Conservation (phyloP, 2,113 vertebrate genomes). For the Morone chrysops region DNA sequence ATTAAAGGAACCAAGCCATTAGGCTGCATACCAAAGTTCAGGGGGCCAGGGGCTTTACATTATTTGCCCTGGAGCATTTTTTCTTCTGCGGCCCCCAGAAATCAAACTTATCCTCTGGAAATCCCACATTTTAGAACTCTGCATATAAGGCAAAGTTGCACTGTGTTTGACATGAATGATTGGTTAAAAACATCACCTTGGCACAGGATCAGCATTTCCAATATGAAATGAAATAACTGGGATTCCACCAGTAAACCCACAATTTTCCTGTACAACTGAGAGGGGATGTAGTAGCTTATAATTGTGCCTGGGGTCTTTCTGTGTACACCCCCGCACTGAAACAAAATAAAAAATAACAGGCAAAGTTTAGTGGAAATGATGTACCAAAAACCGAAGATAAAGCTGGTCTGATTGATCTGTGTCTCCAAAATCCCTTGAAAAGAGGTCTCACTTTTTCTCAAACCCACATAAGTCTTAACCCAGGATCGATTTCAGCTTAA, state of each 20-base stretch:
- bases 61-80: background rate
- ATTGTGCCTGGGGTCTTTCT: background rate
- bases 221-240: background rate
- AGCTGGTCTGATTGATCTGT: constrained; percentile 2
- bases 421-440: constrained; percentile 29
- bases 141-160: background rate
- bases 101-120: background rate
- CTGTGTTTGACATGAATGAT: background rate
- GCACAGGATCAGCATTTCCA: background rate
- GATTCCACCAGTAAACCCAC: background rate
- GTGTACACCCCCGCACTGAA: background rate
- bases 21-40: background rate
- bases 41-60: background rate
- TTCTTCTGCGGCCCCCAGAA: background rate
- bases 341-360: background rate
- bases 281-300: background rate
- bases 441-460: background rate
- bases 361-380: background rate
- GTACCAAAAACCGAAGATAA: background rate
- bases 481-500: constrained; percentile 35
- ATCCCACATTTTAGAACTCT: background rate
- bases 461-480: constrained; percentile 26
- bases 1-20: background rate
- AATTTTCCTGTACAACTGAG: background rate
- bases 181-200: background rate